phyloP scores from a whole-genome alignment of 2,113 vertebrate species.

The Turnix velox region DNA sequence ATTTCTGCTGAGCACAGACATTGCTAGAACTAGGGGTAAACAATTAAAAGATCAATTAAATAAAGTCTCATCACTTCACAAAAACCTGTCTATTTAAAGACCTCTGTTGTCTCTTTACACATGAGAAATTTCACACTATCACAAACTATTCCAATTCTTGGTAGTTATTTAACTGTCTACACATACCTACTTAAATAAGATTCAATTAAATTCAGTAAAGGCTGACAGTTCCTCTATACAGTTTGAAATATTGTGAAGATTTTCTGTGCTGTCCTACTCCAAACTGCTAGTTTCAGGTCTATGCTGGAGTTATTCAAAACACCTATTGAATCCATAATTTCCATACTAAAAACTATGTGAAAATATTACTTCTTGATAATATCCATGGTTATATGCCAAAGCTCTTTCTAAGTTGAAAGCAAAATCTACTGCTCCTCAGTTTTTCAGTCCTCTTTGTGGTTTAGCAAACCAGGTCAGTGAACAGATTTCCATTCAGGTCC shows the following conservation, averaged over 20 bases:
- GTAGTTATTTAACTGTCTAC: neutral
- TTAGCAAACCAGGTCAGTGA: neutral
- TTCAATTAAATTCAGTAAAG: neutral
- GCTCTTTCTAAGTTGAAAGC: neutral
- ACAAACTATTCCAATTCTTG: neutral
- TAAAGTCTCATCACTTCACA: neutral
- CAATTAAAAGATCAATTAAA: neutral
- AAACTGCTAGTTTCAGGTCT: neutral
- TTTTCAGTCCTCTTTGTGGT: neutral
- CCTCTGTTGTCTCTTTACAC: neutral
- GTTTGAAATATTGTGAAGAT: neutral
- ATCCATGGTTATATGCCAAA: neutral
- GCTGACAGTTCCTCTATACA: neutral
- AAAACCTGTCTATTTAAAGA: neutral
- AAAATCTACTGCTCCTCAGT: neutral
- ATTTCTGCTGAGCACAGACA: neutral
- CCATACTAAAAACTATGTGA: neutral
- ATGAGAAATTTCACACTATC: neutral
- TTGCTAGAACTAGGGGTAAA: neutral
- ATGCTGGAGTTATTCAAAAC: neutral
- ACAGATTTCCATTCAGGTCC: neutral
- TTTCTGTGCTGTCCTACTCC: neutral
- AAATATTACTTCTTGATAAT: neutral
- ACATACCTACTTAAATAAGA: neutral
- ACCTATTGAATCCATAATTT: neutral